Evolutionary conservation across 2,113 vertebrate genomes (phyloP), one percentile per base, ranked within the genome.

Genomic region (Vicugna pacos): DNA sequence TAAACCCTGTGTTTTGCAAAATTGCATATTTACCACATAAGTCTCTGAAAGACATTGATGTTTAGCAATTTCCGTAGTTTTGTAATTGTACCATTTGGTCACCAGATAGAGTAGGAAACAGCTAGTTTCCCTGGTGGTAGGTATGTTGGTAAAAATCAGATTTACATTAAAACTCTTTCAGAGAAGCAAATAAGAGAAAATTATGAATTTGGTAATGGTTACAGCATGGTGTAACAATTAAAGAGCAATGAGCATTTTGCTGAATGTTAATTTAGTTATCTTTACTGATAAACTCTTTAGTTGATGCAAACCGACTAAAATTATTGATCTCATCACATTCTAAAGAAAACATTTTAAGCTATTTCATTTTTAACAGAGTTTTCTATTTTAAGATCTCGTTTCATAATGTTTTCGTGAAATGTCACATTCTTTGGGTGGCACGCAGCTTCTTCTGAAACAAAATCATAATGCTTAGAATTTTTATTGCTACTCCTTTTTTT

Each of bases 31-130:
- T 98, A 90, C 95, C 89, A 67, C 91, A 48, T 48, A 80, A 84
- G 70, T 97, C 95, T 96, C 88, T 96, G 79, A 84, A 54, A 96
- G 90, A 94, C 93, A 95, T 73, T 90, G 32, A 50, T 98, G 81
- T 96, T 98, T 96, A 98, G 97, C 96, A 98, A 77, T 96, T 98
- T 60, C 94, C 97, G 97, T 98, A 97, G 94, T 94, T 98, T 97
- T 87, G 93, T 90, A 96, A 93, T 91, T 95, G 0, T 93, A 77
- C 75, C 94, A 94, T 97, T 80, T 96, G 95, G 94, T 97, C 89
- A 98, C 72, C 80, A 96, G 85, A 69, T 97, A 88, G 10, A 93
- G 94, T 92, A 89, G 91, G 90, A 98, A 97, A 82, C 93, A 96
- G 92, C 28, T 90, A 87, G 91, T 91, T 93, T 97, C 52, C 48